Conservation (phyloP, 23 tunicate species). For the Oikopleura albicans region DNA sequence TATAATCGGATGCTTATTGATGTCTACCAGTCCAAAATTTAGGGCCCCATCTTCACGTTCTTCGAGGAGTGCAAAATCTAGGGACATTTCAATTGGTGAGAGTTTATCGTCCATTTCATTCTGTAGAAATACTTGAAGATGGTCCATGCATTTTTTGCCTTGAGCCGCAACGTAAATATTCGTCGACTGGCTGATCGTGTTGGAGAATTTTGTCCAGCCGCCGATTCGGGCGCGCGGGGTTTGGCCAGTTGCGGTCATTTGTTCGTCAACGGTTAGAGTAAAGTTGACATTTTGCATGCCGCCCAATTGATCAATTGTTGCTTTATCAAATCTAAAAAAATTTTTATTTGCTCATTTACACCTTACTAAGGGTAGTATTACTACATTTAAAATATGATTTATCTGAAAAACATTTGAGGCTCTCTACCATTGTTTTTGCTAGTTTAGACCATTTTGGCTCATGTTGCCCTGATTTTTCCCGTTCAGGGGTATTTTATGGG, state of each 20-base stretch:
- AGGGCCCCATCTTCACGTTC: no score
- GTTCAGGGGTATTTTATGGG: no score
- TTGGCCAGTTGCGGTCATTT: neutral
- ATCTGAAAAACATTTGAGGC: no score
- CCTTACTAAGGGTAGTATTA: no score
- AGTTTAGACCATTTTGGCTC: no score
- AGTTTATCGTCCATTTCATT: neutral
- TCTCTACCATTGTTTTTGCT: no score
- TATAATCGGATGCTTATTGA: neutral
- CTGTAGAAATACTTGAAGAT: neutral
- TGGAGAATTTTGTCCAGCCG: neutral
- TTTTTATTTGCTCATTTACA: no score
- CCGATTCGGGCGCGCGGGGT: constrained; percentile 9
- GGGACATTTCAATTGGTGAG: neutral
- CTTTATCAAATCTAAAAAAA: neutral
- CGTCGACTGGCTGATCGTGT: neutral
- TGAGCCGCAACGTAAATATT: neutral
- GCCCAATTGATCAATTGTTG: neutral
- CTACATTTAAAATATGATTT: no score
- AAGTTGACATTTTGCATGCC: neutral
- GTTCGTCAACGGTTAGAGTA: neutral
- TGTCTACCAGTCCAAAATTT: neutral
- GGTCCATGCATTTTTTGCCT: neutral
- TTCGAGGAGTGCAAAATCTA: neutral
- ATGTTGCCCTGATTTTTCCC: no score